These are phyloP conservation scores for Aratinga solstitialis DNA, from an alignment of 2,797 vertebrate species.

Conservation along the genomic window DNA sequence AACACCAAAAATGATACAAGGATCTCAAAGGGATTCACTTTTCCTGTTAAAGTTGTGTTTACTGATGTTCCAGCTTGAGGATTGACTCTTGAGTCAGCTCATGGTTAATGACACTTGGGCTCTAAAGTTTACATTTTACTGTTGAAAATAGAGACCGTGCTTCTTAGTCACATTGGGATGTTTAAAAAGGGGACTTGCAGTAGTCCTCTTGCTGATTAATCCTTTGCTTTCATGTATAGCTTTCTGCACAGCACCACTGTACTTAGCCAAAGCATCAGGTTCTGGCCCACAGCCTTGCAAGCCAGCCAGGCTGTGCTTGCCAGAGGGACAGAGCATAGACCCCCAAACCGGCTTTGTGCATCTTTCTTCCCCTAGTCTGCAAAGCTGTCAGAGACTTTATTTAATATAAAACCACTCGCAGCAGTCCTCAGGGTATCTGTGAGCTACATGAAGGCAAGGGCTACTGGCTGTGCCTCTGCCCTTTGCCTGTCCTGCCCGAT, in stretches of 20 bases:
- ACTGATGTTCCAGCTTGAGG: background rate
- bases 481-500: background rate
- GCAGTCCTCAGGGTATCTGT: background rate
- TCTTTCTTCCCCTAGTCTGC: background rate
- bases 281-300: background rate
- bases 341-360: background rate
- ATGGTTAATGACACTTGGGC: background rate
- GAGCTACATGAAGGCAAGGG: background rate
- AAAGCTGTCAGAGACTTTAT: background rate
- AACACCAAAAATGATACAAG: background rate
- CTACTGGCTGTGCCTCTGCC: background rate
- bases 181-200: background rate
- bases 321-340: background rate
- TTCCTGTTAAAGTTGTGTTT: background rate
- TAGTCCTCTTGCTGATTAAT: conserved; percentile 7
- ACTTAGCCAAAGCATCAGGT: background rate
- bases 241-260: background rate
- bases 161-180: background rate
- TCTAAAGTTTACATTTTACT: background rate
- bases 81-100: background rate
- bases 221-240: background rate
- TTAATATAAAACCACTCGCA: background rate
- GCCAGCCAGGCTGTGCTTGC: background rate
- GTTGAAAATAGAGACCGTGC: background rate
- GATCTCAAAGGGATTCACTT: background rate